Percentiles rank a stretch among this genome's conserved stretches.
Evolutionary conservation across 2,113 vertebrate species (phyloP).

Genomic region (Chaetorhynchus papuensis): DNA sequence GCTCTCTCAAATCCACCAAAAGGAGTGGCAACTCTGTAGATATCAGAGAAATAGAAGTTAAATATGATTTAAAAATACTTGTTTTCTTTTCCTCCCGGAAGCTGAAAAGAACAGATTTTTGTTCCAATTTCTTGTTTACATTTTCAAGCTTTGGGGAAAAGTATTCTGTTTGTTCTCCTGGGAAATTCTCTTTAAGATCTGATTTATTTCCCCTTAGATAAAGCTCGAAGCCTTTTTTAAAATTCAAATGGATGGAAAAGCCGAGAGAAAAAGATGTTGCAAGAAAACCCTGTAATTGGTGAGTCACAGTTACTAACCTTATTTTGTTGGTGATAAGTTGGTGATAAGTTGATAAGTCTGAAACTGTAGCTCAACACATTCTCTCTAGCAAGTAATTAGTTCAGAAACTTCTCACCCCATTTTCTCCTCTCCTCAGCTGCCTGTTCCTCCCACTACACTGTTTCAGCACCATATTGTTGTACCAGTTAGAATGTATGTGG

Average conservation of each 20-base stretch:
- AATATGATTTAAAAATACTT: background rate
- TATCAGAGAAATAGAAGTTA: conserved; percentile 42
- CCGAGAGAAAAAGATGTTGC: background rate
- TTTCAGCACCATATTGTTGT: background rate
- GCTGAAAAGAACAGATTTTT: background rate
- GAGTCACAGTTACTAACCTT: conserved; percentile 41
- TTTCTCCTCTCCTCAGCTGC: background rate
- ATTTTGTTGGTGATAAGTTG: background rate
- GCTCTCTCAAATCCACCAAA: conserved; percentile 90
- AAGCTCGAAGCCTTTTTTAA: background rate
- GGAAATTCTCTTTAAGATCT: background rate
- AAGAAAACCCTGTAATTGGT: background rate
- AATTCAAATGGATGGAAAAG: background rate
- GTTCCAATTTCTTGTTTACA: background rate
- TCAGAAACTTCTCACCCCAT: conserved; percentile 28
- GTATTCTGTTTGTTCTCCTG: background rate
- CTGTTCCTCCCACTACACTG: background rate
- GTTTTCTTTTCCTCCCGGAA: background rate
- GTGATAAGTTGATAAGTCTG: background rate
- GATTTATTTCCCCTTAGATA: background rate
- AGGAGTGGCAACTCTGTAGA: conserved; percentile 88
- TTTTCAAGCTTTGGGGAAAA: background rate
- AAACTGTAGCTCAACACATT: background rate
- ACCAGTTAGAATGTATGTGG: background rate
- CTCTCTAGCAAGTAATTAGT: background rate